Conservation (phyloP, 2,113 vertebrate species). For the Semnornis frantzii region DNA sequence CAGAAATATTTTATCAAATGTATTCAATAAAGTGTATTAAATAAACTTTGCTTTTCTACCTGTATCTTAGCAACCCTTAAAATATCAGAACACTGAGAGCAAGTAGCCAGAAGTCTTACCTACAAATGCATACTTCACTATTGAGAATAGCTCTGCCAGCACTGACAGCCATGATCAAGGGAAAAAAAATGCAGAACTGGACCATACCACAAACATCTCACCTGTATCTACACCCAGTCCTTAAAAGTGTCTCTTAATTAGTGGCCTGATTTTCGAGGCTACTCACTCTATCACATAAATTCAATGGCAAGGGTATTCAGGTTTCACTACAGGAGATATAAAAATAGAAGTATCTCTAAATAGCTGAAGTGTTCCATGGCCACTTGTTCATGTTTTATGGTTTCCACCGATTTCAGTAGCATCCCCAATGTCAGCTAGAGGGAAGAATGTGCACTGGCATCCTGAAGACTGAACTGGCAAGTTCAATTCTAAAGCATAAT, state of each 20-base stretch:
- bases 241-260: neutral
- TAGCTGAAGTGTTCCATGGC: neutral
- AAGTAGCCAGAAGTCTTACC: neutral
- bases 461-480: neutral
- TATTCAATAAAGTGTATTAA: conserved; percentile 65
- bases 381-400: neutral
- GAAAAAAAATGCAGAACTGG: conserved; percentile 27
- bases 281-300: neutral
- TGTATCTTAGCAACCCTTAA: conserved; percentile 68
- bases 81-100: conserved; percentile 13
- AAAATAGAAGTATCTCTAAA: neutral
- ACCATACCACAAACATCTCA: neutral
- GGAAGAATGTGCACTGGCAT: neutral
- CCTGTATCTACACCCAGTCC: neutral
- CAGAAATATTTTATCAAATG: conserved; percentile 61
- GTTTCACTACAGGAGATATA: neutral
- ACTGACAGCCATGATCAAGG: neutral
- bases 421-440: neutral
- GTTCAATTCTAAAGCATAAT: neutral
- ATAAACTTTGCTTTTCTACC: conserved; percentile 36
- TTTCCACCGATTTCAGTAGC: neutral
- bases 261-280: neutral
- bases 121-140: neutral
- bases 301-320: neutral
- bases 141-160: neutral